phyloP scores from a whole-genome alignment of 2,888 invertebrate species.

The Bombylius major region DNA sequence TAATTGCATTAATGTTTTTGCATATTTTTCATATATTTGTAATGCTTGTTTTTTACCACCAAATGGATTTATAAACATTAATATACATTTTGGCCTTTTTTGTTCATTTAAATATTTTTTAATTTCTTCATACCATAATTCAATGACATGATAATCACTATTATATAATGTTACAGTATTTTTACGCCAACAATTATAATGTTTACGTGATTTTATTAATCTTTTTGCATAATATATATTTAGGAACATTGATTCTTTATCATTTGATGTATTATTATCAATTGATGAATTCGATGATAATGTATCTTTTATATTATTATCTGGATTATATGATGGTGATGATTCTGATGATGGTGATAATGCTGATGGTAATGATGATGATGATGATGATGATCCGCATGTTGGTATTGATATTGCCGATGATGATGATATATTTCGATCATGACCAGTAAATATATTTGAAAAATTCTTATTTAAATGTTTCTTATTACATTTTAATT shows the following conservation, averaged over 20 bases:
- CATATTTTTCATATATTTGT: conserved; percentile 59
- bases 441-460: not conserved
- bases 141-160: conserved; percentile 46
- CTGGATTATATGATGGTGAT: not conserved
- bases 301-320: conserved; percentile 14
- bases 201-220: conserved; percentile 32
- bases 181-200: conserved; percentile 46
- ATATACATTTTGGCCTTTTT: conserved; percentile 52
- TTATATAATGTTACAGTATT: conserved; percentile 45
- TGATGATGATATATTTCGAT: not conserved
- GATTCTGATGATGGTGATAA: not conserved
- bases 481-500: not conserved
- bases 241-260: conserved; percentile 39
- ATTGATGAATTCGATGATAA: not conserved
- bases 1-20: conserved; percentile 50
- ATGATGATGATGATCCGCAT: conserved; percentile 17
- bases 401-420: not conserved
- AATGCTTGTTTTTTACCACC: conserved; percentile 65
- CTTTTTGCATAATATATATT: conserved; percentile 45
- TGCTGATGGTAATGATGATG: conserved; percentile 31
- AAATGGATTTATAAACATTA: conserved; percentile 74
- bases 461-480: not conserved
- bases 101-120: conserved; percentile 29
- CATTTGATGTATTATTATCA: not conserved
- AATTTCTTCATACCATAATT: conserved; percentile 48